A percentile compares a stretch with the other conserved stretches of the same genome.
Conservation (phyloP, 2,797 vertebrate species). For the Enteromius mattozi region DNA sequence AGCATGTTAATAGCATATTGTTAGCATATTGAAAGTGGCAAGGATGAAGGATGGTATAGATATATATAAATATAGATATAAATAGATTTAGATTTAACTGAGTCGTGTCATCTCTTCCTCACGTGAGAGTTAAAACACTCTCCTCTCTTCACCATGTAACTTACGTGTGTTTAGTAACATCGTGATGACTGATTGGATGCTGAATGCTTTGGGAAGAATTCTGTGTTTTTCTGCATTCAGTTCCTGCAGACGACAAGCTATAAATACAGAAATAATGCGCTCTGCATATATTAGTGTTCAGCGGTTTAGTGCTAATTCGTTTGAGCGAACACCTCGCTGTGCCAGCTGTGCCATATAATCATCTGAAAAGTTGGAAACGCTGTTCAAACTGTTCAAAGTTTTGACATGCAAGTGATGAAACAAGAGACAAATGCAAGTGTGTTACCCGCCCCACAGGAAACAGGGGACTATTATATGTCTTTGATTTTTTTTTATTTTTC, state of each 20-base stretch:
- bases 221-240: conserved; percentile 23
- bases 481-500: background rate
- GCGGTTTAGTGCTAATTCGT: conserved; percentile 27
- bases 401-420: background rate
- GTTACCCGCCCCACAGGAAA: background rate
- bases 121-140: no score
- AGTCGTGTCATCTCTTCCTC: no score
- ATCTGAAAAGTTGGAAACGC: conserved; percentile 29
- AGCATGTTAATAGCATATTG: no score
- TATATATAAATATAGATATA: no score
- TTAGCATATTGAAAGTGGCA: no score
- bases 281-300: conserved; percentile 25
- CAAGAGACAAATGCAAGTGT: background rate
- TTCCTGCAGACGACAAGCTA: conserved; percentile 1
- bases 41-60: no score
- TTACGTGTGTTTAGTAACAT: no score
- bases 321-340: conserved; percentile 29
- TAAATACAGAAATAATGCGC: conserved; percentile 26
- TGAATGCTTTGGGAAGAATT: conserved; percentile 36
- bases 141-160: no score
- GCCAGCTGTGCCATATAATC: conserved; percentile 30
- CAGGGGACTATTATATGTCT: no score
- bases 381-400: conserved; percentile 17
- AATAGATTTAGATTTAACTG: no score
- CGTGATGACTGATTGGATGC: no score